phyloP scores from a whole-genome alignment of 2,888 invertebrate genomes.

The Callimorpha dominula region DNA sequence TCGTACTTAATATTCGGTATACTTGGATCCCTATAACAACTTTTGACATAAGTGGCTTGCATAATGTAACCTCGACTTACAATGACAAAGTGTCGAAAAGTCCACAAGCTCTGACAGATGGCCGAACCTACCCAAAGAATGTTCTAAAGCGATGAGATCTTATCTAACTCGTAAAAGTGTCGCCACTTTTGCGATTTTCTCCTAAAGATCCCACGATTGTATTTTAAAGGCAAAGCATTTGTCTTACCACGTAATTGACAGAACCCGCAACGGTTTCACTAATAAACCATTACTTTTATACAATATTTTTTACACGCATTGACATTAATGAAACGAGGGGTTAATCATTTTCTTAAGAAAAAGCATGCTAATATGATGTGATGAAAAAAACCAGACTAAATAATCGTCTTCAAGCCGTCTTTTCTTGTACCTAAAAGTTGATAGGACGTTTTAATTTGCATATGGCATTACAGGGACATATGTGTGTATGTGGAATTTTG shows the following conservation, averaged over 20 bases:
- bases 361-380: no score
- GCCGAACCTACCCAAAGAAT: constrained; percentile 12
- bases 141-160: constrained; percentile 39
- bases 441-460: no score
- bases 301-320: not conserved
- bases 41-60: constrained; percentile 1
- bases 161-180: constrained; percentile 53
- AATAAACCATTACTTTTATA: not conserved
- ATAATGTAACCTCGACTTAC: constrained; percentile 9
- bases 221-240: constrained; percentile 53
- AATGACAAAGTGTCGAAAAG: constrained; percentile 20
- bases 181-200: constrained; percentile 35
- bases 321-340: no score
- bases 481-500: no score
- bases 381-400: no score
- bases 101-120: constrained; percentile 31
- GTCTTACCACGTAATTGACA: constrained; percentile 42
- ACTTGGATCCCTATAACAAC: constrained; percentile 2
- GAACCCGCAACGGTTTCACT: not conserved
- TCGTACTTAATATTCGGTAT: constrained; percentile 3
- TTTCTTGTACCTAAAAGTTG: no score
- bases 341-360: no score
- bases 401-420: no score
- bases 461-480: no score
- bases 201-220: constrained; percentile 38